Base-by-base conservation (phyloP, 2,797 vertebrate species). In the Enteromius afrohamiltoni region DNA sequence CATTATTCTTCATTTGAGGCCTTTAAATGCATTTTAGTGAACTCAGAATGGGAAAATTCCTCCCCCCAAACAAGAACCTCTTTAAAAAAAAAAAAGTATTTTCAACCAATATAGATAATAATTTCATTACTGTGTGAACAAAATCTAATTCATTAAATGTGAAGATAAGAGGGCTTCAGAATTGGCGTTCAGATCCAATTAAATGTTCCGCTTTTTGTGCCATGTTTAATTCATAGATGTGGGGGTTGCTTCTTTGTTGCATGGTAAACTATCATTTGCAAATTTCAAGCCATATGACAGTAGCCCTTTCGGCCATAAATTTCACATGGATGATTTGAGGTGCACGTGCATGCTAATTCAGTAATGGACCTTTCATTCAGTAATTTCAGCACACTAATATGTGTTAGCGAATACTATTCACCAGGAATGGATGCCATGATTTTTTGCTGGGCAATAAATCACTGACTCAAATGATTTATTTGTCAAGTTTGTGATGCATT, bases 111-210 rank as follows among this genome's bases (percentile, higher is more conserved):
- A 80, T 77, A 58, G 70, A 82, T 82, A 83, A 86, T 62, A 37
- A 80, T 92, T 89, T 92, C 90, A 94, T 94, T 93, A 94, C 91
- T 91, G 85, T 92, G 91, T 91, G 91, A 92, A 93, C 91, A 92
- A 92, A 93, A 93, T 93, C 90, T 89, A 91, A 93, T 94, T 94
- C 89, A 93, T 94, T 94, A 93, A 93, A 92, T 89, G 91, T 88
- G 87, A 86, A 91, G 89, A 91, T 91, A 94, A 93, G 91, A 91
- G 87, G 92, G 88, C 92, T 93, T 92, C 90, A 89, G 89, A 93
- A 94, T 93, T 92, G 92, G 91, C 88, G 90, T 90, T 93, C 90
- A 92, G 89, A 93, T 92, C 88, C 90, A 85, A 92, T 94, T 93
- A 93, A 92, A 91, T 93, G 88, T 92, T 90, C 89, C 85, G 87